These are phyloP conservation scores for Fopius arisanus DNA, from an alignment of 1,140 invertebrate species.

Conservation along the genomic window DNA sequence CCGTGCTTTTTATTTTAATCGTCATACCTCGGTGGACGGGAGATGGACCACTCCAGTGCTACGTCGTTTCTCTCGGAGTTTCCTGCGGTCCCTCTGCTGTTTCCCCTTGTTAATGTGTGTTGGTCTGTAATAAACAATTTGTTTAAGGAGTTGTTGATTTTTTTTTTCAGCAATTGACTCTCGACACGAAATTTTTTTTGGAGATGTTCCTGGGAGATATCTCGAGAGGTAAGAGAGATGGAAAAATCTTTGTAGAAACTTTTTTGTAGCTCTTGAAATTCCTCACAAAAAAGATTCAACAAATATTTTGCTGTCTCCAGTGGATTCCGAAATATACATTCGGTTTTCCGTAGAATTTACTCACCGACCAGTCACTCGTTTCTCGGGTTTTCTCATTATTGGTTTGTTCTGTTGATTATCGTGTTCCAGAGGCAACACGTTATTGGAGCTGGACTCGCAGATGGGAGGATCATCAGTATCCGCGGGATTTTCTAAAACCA, in stretches of 20 bases:
- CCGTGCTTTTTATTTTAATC: not conserved
- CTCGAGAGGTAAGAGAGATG: not conserved
- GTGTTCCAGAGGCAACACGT: constrained; percentile 44
- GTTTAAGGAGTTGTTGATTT: too few relatives aligned
- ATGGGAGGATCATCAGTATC: constrained; percentile 48
- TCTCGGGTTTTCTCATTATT: constrained; percentile 52
- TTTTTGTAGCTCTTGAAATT: too few relatives aligned
- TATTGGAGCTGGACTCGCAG: constrained; percentile 45
- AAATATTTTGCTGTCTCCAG: not conserved
- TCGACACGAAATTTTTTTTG: constrained; percentile 12
- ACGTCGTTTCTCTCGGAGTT: constrained; percentile 71
- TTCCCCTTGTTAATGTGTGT: constrained; percentile 70
- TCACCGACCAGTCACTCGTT: constrained; percentile 49
- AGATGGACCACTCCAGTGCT: constrained; percentile 73
- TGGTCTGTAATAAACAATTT: constrained; percentile 60
- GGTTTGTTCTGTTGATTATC: constrained; percentile 48
- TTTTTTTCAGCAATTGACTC: too few relatives aligned
- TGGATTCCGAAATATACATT: not conserved
- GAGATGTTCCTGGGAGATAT: not conserved
- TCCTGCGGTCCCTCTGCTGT: constrained; percentile 69
- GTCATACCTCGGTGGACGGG: constrained; percentile 70
- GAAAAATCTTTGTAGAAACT: not conserved
- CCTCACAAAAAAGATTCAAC: not conserved
- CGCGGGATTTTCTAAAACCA: constrained; percentile 42
- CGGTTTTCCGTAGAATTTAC: constrained; percentile 12